Evolutionary conservation across 2,797 vertebrate genomes (phyloP).

Genomic region (Microctenopoma stevenorrisi): DNA sequence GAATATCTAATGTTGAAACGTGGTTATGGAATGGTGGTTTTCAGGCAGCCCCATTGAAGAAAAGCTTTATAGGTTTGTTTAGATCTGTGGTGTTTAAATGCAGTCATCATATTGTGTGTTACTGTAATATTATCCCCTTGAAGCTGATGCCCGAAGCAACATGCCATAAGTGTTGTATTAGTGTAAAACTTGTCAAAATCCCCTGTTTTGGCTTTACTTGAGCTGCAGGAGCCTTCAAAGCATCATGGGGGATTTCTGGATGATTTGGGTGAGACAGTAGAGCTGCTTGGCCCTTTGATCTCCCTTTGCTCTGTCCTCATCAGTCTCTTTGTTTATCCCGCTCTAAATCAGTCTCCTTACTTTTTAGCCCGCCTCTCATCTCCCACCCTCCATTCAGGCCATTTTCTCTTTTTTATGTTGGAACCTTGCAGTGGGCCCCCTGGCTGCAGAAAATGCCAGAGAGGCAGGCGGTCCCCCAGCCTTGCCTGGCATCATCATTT

Average conservation of each 20-base stretch:
- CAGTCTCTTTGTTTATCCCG: conserved; percentile 56
- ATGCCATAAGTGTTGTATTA: conserved; percentile 4
- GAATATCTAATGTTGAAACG: conserved; percentile 20
- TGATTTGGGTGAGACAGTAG: conserved; percentile 39
- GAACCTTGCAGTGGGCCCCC: conserved; percentile 41
- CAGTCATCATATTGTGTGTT: conserved; percentile 20
- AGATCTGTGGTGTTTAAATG: conserved; percentile 15
- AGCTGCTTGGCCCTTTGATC: conserved; percentile 50
- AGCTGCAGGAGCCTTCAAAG: conserved; percentile 28
- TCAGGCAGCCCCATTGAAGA: conserved; percentile 16
- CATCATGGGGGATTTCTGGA: conserved; percentile 31
- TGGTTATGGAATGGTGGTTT: conserved; percentile 10
- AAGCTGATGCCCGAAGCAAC: conserved; percentile 33
- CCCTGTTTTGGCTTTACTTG: conserved; percentile 30
- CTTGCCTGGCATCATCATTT: conserved; percentile 52
- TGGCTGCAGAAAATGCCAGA: conserved; percentile 47
- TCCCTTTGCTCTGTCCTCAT: conserved; percentile 34
- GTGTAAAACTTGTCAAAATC: conserved; percentile 6
- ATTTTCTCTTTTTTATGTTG: conserved; percentile 42
- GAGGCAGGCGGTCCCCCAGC: conserved; percentile 20
- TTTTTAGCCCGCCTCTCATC: conserved; percentile 10
- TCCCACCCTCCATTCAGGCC: conserved; percentile 24
- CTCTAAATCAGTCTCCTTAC: conserved; percentile 42
- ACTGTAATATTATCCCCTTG: conserved; percentile 22
- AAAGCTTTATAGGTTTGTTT: conserved; percentile 18